phyloP scores from a whole-genome alignment of 2,888 invertebrate genomes.

The Rhingia campestris region DNA sequence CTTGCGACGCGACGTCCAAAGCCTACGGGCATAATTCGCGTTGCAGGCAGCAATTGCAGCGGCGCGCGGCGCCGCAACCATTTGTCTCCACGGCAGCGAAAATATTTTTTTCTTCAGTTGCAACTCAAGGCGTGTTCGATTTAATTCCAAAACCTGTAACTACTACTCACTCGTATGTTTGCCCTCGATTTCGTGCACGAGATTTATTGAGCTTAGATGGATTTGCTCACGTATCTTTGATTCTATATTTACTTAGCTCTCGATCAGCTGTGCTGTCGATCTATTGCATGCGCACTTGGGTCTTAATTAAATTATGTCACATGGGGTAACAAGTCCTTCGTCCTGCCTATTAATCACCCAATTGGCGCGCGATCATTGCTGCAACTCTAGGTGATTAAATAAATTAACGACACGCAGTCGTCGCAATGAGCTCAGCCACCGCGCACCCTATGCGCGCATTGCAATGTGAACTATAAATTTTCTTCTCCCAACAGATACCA shows the following conservation, averaged over 20 bases:
- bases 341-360: slow-evolving; percentile 62
- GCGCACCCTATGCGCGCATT: too few relatives aligned
- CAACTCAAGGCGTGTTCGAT: slow-evolving; percentile 70
- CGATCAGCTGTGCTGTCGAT: slow-evolving; percentile 17
- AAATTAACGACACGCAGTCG: slow-evolving; percentile 55
- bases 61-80: slow-evolving; percentile 44
- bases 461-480: too few relatives aligned
- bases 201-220: slow-evolving; percentile 50
- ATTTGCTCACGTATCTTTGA: slow-evolving; percentile 24
- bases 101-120: slow-evolving; percentile 57
- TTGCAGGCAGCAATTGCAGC: slow-evolving; percentile 13
- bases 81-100: slow-evolving; percentile 53
- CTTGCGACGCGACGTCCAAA: not conserved
- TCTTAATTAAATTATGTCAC: slow-evolving; percentile 68
- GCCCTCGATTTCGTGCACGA: slow-evolving; percentile 53
- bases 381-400: slow-evolving; percentile 28
- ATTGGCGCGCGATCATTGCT: slow-evolving; percentile 41
- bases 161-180: slow-evolving; percentile 9
- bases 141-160: slow-evolving; percentile 67
- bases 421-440: not conserved
- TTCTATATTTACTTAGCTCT: not conserved
- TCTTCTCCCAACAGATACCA: not conserved
- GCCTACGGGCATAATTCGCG: slow-evolving; percentile 48
- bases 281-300: slow-evolving; percentile 40
- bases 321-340: slow-evolving; percentile 55